phyloP scores from a whole-genome alignment of 2,888 invertebrate species.

The Acrobasis repandana region DNA sequence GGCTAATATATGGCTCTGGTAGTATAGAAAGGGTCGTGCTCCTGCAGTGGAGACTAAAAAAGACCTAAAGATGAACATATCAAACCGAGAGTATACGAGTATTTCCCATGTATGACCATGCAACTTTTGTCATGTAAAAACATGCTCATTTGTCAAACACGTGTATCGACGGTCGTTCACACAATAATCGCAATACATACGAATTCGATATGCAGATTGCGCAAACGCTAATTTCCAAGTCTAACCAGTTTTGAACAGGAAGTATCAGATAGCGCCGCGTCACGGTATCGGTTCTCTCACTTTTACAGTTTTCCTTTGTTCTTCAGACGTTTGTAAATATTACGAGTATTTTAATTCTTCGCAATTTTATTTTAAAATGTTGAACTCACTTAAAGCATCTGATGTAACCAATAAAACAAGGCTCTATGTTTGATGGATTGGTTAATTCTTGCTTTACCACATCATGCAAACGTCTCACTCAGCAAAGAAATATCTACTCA shows the following conservation, averaged over 20 bases:
- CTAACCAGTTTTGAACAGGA: constrained; percentile 30
- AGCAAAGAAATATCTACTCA: too few species aligned
- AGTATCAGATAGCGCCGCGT: constrained; percentile 27
- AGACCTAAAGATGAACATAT: too few species aligned
- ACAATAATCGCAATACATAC: constrained; percentile 23
- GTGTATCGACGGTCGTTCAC: constrained; percentile 8
- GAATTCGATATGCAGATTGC: constrained; percentile 29
- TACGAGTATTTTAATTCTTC: background rate
- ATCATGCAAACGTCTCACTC: too few species aligned
- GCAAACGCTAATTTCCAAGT: constrained; percentile 28
- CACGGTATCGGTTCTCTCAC: constrained; percentile 1
- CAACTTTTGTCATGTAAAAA: background rate
- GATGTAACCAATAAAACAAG: too few species aligned
- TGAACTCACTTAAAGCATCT: too few species aligned
- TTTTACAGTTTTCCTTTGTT: constrained; percentile 16
- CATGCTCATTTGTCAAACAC: background rate
- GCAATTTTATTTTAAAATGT: background rate
- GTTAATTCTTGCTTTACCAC: too few species aligned
- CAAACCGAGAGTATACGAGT: too few species aligned
- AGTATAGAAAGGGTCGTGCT: too few species aligned
- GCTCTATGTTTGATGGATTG: too few species aligned
- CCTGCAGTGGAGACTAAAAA: too few species aligned
- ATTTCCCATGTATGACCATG: too few species aligned
- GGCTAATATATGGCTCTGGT: too few species aligned
- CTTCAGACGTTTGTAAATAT: background rate